Evolutionary conservation across 2,113 vertebrate genomes (phyloP).

Genomic region (Oreochromis spilurus): DNA sequence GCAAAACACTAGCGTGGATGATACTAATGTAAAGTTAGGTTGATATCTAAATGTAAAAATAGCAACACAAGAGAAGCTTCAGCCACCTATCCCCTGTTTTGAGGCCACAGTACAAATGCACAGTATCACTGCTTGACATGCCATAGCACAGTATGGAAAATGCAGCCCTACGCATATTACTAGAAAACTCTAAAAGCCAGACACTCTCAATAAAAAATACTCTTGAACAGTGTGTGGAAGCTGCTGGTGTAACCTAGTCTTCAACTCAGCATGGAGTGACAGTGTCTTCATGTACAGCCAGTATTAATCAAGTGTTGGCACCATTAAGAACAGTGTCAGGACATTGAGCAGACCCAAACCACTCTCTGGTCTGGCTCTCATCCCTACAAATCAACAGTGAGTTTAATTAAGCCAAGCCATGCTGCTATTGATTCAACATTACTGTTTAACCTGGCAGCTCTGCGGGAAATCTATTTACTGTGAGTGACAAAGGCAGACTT

Average conservation of each 20-base stretch:
- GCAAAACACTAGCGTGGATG: neutral
- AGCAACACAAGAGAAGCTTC: neutral
- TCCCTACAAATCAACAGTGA: slow-evolving; percentile 60
- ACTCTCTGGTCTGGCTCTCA: slow-evolving; percentile 53
- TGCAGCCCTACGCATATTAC: neutral
- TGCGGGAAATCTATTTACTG: slow-evolving; percentile 59
- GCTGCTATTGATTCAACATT: slow-evolving; percentile 49
- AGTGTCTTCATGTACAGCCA: neutral
- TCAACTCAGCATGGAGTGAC: neutral
- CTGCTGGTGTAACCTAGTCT: neutral
- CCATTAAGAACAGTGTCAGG: slow-evolving; percentile 25
- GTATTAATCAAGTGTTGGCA: slow-evolving; percentile 35
- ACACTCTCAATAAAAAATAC: neutral
- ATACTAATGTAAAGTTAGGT: neutral
- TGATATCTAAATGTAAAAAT: neutral
- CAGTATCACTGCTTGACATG: fast-evolving
- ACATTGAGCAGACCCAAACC: slow-evolving; percentile 33
- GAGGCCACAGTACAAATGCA: neutral
- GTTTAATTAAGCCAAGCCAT: slow-evolving; percentile 65
- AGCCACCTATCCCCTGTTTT: neutral
- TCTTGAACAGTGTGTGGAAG: neutral
- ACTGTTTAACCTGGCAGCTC: slow-evolving; percentile 65
- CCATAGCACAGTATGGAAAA: neutral
- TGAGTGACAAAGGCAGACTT: slow-evolving; percentile 58
- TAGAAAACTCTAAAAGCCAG: neutral